These are phyloP conservation scores for Vanacampus margaritifer DNA, from an alignment of 2,113 vertebrate species.

Conservation along the genomic window DNA sequence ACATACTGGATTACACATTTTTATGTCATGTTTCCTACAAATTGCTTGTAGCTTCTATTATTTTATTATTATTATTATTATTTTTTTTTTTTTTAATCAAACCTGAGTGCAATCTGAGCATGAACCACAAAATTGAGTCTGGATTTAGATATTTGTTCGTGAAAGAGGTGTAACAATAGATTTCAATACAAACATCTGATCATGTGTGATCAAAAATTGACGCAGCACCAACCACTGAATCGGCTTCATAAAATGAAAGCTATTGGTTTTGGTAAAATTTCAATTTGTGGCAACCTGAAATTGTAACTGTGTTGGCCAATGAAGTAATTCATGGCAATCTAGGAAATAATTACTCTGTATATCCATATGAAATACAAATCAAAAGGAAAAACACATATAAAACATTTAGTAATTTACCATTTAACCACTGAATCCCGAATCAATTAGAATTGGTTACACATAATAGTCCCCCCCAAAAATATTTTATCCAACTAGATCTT, in stretches of 20 bases:
- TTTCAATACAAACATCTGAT: background rate
- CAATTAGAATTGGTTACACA: too few relatives aligned
- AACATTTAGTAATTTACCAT: too few relatives aligned
- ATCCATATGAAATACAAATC: background rate
- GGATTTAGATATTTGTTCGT: background rate
- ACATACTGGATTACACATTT: background rate
- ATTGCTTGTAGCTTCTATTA: background rate
- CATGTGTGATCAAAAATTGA: background rate
- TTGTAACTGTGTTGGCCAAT: too few relatives aligned
- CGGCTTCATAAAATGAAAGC: background rate
- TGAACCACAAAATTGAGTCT: background rate
- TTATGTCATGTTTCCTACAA: background rate
- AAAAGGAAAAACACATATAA: background rate
- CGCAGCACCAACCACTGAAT: background rate
- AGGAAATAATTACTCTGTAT: background rate
- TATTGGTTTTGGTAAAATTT: background rate
- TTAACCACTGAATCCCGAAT: too few relatives aligned
- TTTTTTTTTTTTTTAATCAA: background rate
- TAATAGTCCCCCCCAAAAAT: too few relatives aligned
- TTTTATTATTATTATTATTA: too few relatives aligned
- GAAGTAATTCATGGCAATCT: too few relatives aligned
- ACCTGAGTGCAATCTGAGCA: background rate
- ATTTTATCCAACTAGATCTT: too few relatives aligned
- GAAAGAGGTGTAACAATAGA: constrained; percentile 28
- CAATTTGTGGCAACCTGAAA: too few relatives aligned